Evolutionary conservation across 2,113 vertebrate species (phyloP).

Genomic region (Anhinga rufa): DNA sequence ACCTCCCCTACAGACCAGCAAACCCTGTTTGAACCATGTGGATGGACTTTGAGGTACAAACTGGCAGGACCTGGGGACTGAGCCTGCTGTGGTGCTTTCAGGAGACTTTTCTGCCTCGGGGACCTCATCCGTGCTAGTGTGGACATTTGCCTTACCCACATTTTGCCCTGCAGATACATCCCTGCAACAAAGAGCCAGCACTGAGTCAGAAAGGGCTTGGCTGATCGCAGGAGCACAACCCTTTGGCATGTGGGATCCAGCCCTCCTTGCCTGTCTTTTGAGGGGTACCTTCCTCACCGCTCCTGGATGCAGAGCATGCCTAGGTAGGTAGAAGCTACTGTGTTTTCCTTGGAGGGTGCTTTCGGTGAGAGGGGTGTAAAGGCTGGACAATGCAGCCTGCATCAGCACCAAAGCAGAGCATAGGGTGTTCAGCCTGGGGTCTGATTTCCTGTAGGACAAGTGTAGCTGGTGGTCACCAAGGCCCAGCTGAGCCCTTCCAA

Average conservation of each 20-base stretch:
- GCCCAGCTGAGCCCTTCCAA: background rate
- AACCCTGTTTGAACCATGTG: background rate
- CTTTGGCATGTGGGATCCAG: background rate
- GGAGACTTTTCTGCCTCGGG: background rate
- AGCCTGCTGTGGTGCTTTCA: background rate
- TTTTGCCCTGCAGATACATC: background rate
- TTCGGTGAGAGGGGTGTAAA: background rate
- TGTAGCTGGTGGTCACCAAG: background rate
- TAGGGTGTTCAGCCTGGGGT: background rate
- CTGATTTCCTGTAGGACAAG: background rate
- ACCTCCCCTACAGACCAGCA: background rate
- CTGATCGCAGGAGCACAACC: background rate
- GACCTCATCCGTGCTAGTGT: background rate
- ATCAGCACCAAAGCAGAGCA: background rate
- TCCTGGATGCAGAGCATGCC: background rate
- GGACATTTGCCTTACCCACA: background rate
- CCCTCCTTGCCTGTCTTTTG: background rate
- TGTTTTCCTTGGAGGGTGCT: background rate
- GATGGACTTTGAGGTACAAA: background rate
- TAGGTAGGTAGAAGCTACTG: background rate
- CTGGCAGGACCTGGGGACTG: background rate
- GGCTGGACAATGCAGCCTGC: background rate
- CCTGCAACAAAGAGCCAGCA: background rate
- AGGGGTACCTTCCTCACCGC: background rate
- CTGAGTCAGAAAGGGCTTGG: background rate